Base-by-base conservation (phyloP, 2,797 vertebrate genomes). In the Acipenser ruthenus region DNA sequence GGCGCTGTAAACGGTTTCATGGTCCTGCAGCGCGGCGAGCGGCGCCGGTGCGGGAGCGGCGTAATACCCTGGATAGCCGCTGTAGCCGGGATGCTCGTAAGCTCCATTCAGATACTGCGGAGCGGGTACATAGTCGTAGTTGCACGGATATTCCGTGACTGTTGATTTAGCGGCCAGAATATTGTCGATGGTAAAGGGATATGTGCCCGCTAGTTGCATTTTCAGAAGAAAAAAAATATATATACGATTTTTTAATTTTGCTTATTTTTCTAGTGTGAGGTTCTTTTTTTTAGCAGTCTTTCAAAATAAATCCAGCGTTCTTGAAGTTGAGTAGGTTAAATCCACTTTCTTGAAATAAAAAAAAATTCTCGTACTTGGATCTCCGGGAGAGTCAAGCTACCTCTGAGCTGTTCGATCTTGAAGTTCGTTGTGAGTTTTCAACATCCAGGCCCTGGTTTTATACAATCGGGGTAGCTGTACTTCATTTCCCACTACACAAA, bases 171-270 rank as follows among this genome's bases (percentile, higher is more conserved):
- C 60, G 51, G 81, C 80, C 3, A 90, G 74, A 72, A 89, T 88
- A 72, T 80, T 79, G 66, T 84, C 77, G 72, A 90, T 87, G 72
- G 84, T 86, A 78, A 88, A 89, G 83, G 86, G 80, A 1, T 83
- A 79, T 69, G 78, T 64, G 64, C 73, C 75, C 70, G 64, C 68
- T 37, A 63, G 50, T 47, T 78, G 75, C 86, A 89, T 87, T 65
- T 6, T 65, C 7, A 8, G 10, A 12, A 63, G 11, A 63, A 63
- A 49, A 51, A n/a, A 5, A 4, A 50, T 9, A 11, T 37, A 50
- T 9, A 11, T 37, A 37, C 5, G 18, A 18, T 18, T 18, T 18
- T 18, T 6, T 18, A 2, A 7, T 7, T 15, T 12, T n/a, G 58
- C 12, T 10, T 18, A 2, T 13, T 50, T 6, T 51, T 18, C n/a